Base-by-base conservation (phyloP, 2,888 invertebrate species). In the Xiphydria camelus region DNA sequence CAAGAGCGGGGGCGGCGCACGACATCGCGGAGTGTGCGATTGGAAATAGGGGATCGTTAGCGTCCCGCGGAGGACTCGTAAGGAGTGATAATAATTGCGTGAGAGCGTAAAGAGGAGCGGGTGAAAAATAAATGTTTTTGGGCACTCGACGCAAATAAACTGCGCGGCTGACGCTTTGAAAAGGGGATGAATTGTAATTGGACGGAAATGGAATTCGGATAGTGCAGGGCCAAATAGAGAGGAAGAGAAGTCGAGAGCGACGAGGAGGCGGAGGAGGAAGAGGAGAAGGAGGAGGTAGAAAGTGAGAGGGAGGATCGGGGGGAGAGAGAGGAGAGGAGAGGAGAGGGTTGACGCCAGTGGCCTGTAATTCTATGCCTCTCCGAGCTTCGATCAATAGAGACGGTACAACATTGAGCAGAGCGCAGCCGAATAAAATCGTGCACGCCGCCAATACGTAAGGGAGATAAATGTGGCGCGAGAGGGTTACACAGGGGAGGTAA, bases 371-470 rank as follows among this genome's bases (percentile, higher is more conserved):
- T 67, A 68, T 69, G 66, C 67, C 58, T 62, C 65, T 64, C 64
- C 60, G 62, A 62, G 65, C 62, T 68, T 67, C 67, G 70, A 71
- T 71, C 70, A 71, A 71, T 71, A 70, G 68, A 67, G 60, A 59
- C 64, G 64, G 61, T 62, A 64, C 64, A 64, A 65, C 64, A 64
- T 61, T 57, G 65, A 65, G 63, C 61, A 60, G 59, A 58, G 66
- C 60, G 61, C 65, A 60, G 61, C 62, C 60, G 63, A 62, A 57
- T 67, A 56, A 64, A 66, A 66, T 59, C 53, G n/a, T n/a, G n/a
- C n/a, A n/a, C n/a, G n/a, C n/a, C n/a, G n/a, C n/a, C n/a, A n/a
- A n/a, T n/a, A n/a, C n/a, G n/a, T n/a, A n/a, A n/a, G n/a, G n/a
- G n/a, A n/a, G n/a, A n/a, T n/a, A n/a, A n/a, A n/a, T n/a, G n/a